These are phyloP conservation scores for Perodicticus potto DNA, from an alignment of 2,797 vertebrate species.

Conservation along the genomic window DNA sequence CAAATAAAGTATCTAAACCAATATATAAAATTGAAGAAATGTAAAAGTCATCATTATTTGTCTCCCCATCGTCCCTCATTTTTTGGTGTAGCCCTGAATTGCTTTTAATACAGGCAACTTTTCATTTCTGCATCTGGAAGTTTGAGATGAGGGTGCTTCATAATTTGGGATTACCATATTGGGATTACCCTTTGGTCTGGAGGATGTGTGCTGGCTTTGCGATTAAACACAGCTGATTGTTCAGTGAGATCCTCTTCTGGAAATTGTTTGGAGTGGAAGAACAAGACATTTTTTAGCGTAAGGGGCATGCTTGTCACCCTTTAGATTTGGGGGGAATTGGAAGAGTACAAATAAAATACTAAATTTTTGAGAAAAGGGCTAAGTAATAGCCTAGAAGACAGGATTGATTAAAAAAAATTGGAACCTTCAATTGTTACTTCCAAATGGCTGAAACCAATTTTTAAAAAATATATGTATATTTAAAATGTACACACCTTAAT, in stretches of 20 bases:
- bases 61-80: background rate
- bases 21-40: constrained; percentile 1
- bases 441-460: background rate
- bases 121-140: background rate
- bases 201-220: background rate
- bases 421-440: background rate
- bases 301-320: background rate
- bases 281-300: background rate
- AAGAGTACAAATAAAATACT: background rate
- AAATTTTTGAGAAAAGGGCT: constrained; percentile 20
- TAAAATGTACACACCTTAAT: background rate
- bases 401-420: background rate
- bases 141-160: background rate
- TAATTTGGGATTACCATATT: background rate
- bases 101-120: background rate
- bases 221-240: background rate
- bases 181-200: background rate
- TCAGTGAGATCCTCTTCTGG: constrained; percentile 28
- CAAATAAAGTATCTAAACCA: background rate
- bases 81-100: background rate
- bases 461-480: background rate
- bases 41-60: background rate
- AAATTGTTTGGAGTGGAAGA: background rate
- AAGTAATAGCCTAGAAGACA: background rate
- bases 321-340: background rate